These are phyloP conservation scores for Antrozous pallidus DNA, from an alignment of 2,797 vertebrate species.

Conservation along the genomic window DNA sequence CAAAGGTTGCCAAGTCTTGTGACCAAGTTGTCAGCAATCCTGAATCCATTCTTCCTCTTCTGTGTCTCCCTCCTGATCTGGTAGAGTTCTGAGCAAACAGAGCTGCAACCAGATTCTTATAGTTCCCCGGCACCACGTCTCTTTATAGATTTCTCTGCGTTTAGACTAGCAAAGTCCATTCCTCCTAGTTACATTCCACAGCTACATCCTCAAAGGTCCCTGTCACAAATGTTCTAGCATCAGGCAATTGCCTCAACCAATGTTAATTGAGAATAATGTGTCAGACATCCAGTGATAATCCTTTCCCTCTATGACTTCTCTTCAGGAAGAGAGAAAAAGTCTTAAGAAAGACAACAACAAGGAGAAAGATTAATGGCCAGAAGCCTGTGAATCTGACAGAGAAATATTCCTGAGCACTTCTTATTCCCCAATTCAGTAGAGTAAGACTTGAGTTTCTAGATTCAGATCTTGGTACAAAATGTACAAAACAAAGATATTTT, in stretches of 20 bases:
- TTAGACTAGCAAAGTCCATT: not conserved
- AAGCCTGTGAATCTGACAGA: no score
- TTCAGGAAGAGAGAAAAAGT: not conserved
- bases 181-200: not conserved
- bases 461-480: no score
- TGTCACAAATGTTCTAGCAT: not conserved
- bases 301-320: not conserved
- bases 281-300: not conserved
- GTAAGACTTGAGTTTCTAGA: no score
- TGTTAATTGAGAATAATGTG: not conserved
- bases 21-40: no score
- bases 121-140: not conserved
- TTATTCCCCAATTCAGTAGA: no score
- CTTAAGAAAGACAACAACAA: not conserved
- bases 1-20: slow-evolving; percentile 38
- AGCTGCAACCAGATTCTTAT: not conserved
- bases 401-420: no score
- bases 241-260: not conserved
- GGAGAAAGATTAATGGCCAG: no score
- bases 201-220: not conserved
- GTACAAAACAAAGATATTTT: no score
- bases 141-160: not conserved
- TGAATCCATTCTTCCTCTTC: no score
- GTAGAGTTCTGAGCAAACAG: no score
- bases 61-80: no score